Base-by-base conservation (phyloP, 2,888 invertebrate genomes). In the Clistopyga incitator region DNA sequence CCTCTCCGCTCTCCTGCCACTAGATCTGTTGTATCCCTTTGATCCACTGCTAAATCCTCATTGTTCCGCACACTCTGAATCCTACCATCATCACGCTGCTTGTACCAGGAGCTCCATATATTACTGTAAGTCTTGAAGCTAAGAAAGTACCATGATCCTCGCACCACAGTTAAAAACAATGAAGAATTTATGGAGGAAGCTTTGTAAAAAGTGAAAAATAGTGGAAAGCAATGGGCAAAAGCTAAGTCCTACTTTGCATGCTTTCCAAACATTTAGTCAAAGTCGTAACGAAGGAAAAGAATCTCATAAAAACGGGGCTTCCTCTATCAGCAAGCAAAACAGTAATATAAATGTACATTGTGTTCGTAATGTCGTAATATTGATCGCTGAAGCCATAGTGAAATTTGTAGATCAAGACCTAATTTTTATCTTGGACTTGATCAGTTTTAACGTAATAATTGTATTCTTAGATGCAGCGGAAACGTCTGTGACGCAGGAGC, bases 21-120 rank as follows among this genome's bases (percentile, higher is more conserved):
- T 93, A 92, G 93, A 93, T 88, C 90, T 93, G 86, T 88, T 93
- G 88, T 92, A 90, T 88, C 93, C 93, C 78, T 93, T 93, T 83
- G 93, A 93, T 90, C 93, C 93, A 88, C 89, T 93, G 90, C 90
- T 93, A 91, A 92, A 91, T 89, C 91, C 92, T 85, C 92, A 92
- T 88, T 92, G 90, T 90, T 92, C 92, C 89, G 90, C 90, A 88
- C 91, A 92, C 89, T 93, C 92, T 87, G 92, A 92, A 92, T 92
- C 93, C 91, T 92, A 93, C 89, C 92, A 92, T 89, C 93, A 92
- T 91, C 90, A 92, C 89, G 90, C 92, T 90, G 89, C 91, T 92
- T 92, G 91, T 89, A 87, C 91, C 89, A 91, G 92, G 92, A 92
- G 90, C 89, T 91, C 92, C 87, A 89, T 92, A 86, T 92, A 92